Evolutionary conservation across 2,888 invertebrate species (phyloP).

Genomic region (Seira ritae): DNA sequence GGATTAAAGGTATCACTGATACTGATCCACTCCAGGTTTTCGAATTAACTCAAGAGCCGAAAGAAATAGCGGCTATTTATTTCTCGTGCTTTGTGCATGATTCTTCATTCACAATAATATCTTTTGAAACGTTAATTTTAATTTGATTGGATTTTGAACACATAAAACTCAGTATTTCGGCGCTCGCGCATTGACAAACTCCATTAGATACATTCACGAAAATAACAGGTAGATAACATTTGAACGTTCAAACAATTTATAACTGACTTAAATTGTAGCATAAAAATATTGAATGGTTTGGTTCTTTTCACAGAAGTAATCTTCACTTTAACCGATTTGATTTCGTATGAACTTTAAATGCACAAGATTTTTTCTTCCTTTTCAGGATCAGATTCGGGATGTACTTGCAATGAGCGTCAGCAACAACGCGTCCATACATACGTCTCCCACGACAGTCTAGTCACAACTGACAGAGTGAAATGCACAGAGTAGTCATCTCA

Average conservation of each 20-base stretch:
- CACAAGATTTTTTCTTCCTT: background rate
- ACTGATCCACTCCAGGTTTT: background rate
- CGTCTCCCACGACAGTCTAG: conserved; percentile 59
- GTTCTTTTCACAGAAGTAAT: no score
- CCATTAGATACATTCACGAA: no score
- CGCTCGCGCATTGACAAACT: no score
- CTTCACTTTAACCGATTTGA: no score
- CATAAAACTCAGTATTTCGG: no score
- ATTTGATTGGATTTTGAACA: no score
- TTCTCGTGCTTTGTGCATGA: conserved; percentile 27
- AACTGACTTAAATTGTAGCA: no score
- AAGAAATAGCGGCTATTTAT: conserved; percentile 34
- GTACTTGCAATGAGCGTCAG: background rate
- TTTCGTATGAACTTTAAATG: background rate
- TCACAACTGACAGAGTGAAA: conserved; percentile 56
- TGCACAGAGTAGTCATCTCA: conserved; percentile 29
- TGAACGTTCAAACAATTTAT: no score
- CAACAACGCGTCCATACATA: conserved; percentile 40
- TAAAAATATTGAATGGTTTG: no score
- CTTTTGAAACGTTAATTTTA: no score
- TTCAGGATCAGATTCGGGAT: background rate
- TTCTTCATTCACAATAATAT: background rate
- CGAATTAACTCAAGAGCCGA: background rate
- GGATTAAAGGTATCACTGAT: background rate
- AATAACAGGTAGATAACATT: no score